Base-by-base conservation (phyloP, 2,888 invertebrate species). In the Megastigmus dorsalis region DNA sequence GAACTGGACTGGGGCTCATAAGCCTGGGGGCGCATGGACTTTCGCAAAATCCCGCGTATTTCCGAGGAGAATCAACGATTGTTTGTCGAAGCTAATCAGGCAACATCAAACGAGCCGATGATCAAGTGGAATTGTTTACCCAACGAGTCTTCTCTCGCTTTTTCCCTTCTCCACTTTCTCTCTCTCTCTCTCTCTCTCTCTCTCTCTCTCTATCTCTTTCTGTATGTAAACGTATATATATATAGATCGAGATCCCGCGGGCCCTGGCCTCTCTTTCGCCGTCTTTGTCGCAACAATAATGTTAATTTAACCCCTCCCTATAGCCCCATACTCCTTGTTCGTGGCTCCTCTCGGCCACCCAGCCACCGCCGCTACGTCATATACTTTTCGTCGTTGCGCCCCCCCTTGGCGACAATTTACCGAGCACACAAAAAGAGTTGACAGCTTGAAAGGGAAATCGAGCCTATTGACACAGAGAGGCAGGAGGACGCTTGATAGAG, bases 381-480 rank as follows among this genome's bases (percentile, higher is more conserved):
- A 68, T 78, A 74, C 74, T 77, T 77, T 76, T 73, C 76, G 73
- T 65, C 63, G 71, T 68, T 38, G 54, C 68, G 50, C 78, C 79
- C 79, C 81, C 82, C 83, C 81, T 75, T 79, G 81, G 81, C 84
- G 84, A 86, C 85, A 86, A 88, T 87, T 88, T 87, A 84, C 84
- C 85, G 79, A 81, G 83, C 82, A 87, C 81, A 87, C 86, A 88
- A 86, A 88, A 87, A 87, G 87, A 87, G 86, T 87, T 88, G 87
- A 86, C 86, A 86, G 86, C 86, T 86, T 88, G 86, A 88, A 88
- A 88, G 88, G 87, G 88, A 88, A 88, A 88, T 88, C 84, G 87
- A 87, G 87, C 86, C 86, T 88, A 88, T 88, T 87, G 87, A 87
- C 87, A 86, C 82, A 85, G 79, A 81, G 79, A 80, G 77, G 70